Conservation (phyloP, 2,888 invertebrate genomes). For the Adela reaumurella region DNA sequence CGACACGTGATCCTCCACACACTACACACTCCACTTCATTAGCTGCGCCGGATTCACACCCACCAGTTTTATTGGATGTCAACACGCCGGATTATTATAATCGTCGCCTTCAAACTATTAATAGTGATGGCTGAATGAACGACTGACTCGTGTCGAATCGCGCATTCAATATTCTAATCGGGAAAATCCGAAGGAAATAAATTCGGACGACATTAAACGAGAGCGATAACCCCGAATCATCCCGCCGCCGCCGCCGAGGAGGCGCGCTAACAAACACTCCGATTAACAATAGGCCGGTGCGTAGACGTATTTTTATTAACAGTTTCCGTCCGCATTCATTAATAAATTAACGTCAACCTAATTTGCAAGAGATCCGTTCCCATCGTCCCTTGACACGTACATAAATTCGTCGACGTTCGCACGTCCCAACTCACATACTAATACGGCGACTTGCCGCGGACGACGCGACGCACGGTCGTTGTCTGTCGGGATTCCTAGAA, state of each 20-base stretch:
- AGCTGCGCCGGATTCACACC: neutral
- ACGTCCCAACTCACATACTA: slow-evolving; percentile 34
- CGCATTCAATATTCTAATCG: neutral
- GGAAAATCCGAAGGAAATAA: neutral
- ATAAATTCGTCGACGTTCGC: slow-evolving; percentile 34
- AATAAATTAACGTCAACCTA: slow-evolving; percentile 2
- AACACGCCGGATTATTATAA: neutral
- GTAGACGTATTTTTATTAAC: neutral
- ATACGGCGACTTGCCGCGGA: too few relatives aligned
- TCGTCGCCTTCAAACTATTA: neutral
- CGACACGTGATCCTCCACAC: slow-evolving; percentile 28
- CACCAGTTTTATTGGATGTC: neutral
- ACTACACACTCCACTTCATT: neutral
- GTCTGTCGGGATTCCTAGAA: slow-evolving; percentile 46
- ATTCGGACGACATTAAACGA: neutral
- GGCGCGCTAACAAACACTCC: neutral
- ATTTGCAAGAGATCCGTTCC: slow-evolving; percentile 29
- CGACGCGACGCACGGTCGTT: slow-evolving; percentile 13
- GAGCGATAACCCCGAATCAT: neutral
- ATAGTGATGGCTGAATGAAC: too few relatives aligned
- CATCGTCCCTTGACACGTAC: slow-evolving; percentile 37
- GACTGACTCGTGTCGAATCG: neutral
- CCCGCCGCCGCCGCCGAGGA: neutral
- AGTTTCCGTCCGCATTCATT: neutral
- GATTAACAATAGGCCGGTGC: neutral